phyloP scores from a whole-genome alignment of 2,888 invertebrate genomes.

The Dasypogon diadema region DNA sequence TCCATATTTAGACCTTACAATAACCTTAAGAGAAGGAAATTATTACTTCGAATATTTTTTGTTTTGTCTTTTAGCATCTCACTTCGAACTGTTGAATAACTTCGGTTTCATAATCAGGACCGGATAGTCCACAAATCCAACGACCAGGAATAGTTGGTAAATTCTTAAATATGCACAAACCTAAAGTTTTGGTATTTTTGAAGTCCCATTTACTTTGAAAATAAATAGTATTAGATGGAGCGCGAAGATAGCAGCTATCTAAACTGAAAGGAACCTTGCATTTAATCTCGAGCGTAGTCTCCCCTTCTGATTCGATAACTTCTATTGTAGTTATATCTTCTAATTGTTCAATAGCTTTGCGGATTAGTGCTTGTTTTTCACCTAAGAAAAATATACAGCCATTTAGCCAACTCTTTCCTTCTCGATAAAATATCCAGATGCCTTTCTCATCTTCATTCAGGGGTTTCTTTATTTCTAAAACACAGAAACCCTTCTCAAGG shows the following conservation, averaged over 20 bases:
- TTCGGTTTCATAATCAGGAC: slow-evolving; percentile 60
- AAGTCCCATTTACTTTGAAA: slow-evolving; percentile 59
- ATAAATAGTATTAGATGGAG: slow-evolving; percentile 59
- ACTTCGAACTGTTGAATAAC: slow-evolving; percentile 60
- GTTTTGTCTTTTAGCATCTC: slow-evolving; percentile 53
- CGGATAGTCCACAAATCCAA: slow-evolving; percentile 61
- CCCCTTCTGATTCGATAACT: background rate
- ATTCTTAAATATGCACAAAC: slow-evolving; percentile 59
- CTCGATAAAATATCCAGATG: slow-evolving; percentile 57
- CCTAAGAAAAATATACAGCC: slow-evolving; percentile 39
- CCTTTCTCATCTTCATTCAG: slow-evolving; percentile 58
- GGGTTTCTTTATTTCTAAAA: slow-evolving; percentile 60
- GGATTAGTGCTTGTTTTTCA: slow-evolving; percentile 5
- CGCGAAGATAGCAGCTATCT: slow-evolving; percentile 60
- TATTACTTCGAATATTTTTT: background rate
- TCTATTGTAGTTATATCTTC: slow-evolving; percentile 3
- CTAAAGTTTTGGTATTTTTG: slow-evolving; percentile 58
- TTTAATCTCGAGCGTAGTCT: slow-evolving; percentile 56
- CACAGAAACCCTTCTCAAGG: slow-evolving; percentile 58
- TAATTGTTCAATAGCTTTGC: slow-evolving; percentile 6
- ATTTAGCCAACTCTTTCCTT: background rate
- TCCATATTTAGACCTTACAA: slow-evolving; percentile 58
- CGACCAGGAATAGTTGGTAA: slow-evolving; percentile 59
- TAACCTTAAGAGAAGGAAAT: slow-evolving; percentile 56
- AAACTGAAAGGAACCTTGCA: slow-evolving; percentile 60